Percentiles rank a stretch among this genome's conserved stretches.
Conservation (phyloP, 1,140 invertebrate species). For the Globodera rostochiensis region DNA sequence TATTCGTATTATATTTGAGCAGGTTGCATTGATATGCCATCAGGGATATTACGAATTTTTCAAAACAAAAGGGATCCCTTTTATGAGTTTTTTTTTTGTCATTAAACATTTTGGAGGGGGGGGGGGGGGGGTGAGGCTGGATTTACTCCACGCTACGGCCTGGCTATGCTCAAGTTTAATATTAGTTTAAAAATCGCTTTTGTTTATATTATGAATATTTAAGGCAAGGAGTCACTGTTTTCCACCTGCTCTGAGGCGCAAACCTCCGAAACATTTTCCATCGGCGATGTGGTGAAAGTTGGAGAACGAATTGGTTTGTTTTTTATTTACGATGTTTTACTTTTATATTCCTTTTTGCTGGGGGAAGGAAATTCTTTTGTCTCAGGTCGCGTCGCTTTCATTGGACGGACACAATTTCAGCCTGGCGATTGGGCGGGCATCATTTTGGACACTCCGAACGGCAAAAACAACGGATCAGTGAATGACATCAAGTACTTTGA, state of each 20-base stretch:
- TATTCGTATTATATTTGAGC: too few relatives aligned
- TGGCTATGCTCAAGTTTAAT: too few relatives aligned
- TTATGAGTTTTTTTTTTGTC: too few relatives aligned
- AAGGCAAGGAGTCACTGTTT: conserved; percentile 39
- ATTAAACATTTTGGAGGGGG: too few relatives aligned
- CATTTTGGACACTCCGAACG: conserved; percentile 87
- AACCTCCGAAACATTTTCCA: conserved; percentile 29
- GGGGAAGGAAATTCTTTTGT: conserved; percentile 71
- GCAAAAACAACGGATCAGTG: conserved; percentile 97
- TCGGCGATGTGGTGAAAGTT: conserved; percentile 30
- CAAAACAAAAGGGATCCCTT: too few relatives aligned
- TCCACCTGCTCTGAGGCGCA: conserved; percentile 32
- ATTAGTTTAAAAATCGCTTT: too few relatives aligned
- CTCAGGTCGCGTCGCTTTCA: conserved; percentile 85
- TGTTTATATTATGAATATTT: conserved; percentile 1
- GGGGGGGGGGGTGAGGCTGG: too few relatives aligned
- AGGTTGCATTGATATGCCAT: too few relatives aligned
- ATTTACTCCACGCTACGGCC: too few relatives aligned
- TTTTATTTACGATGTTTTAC: too few relatives aligned
- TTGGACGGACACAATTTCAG: conserved; percentile 91
- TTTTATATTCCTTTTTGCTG: background rate
- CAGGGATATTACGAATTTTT: too few relatives aligned
- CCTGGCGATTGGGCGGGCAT: conserved; percentile 95
- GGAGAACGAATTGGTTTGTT: conserved; percentile 26
- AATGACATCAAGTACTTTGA: conserved; percentile 82